These are phyloP conservation scores for Planococcus citri DNA, from an alignment of 1,140 invertebrate species.

Conservation along the genomic window DNA sequence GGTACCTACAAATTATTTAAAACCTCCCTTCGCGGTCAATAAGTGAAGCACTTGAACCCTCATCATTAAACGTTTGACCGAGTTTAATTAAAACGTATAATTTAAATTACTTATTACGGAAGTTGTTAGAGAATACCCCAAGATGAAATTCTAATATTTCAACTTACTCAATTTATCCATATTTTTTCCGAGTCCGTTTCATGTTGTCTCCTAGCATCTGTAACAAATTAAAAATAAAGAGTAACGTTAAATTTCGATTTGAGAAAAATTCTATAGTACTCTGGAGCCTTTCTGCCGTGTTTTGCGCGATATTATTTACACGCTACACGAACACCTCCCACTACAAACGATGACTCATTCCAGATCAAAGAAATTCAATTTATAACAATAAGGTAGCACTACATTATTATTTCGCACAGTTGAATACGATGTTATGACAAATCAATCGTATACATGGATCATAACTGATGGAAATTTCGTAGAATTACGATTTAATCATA, in stretches of 20 bases:
- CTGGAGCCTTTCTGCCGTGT: not conserved
- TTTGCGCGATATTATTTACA: not conserved
- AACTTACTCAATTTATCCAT: not conserved
- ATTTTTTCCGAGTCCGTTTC: not conserved
- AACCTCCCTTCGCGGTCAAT: too few species aligned
- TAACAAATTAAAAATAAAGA: not conserved
- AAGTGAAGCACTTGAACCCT: too few species aligned
- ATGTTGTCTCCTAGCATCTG: not conserved
- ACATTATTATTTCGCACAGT: too few species aligned
- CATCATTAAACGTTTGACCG: not conserved
- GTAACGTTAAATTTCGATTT: too few species aligned
- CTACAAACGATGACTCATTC: slow-evolving; percentile 2
- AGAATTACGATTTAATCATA: not conserved
- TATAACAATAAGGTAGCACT: too few species aligned
- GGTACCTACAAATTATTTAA: too few species aligned
- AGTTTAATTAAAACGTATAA: not conserved
- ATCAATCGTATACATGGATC: not conserved
- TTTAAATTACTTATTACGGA: not conserved
- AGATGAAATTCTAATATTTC: not conserved
- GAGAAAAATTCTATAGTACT: too few species aligned
- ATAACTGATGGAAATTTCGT: not conserved
- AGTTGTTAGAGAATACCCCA: not conserved
- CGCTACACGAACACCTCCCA: not conserved
- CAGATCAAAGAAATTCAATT: not conserved
- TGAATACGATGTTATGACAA: not conserved